phyloP scores from a whole-genome alignment of 2,888 invertebrate species.

The Aquatica leii region DNA sequence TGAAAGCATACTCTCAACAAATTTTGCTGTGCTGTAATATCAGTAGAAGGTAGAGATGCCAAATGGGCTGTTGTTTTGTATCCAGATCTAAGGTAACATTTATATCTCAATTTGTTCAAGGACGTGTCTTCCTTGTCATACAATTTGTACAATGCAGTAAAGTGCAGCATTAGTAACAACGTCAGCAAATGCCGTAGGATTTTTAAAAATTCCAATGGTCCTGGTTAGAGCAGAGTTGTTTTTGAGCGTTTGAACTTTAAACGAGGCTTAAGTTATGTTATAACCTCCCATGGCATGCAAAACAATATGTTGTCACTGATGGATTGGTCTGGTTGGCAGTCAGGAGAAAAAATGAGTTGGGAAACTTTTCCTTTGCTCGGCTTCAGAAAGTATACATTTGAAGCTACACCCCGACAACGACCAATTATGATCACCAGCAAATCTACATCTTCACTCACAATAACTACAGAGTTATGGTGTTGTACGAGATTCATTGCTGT shows the following conservation, averaged over 20 bases:
- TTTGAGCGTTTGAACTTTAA: not conserved
- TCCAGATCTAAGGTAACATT: not conserved
- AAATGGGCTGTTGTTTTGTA: constrained; percentile 6
- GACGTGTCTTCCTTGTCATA: not conserved
- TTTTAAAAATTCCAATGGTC: constrained; percentile 7
- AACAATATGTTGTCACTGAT: too few species aligned
- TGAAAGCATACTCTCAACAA: not conserved
- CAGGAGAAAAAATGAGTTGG: constrained; percentile 16
- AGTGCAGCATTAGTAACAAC: not conserved
- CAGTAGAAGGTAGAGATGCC: not conserved
- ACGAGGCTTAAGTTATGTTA: constrained; percentile 2
- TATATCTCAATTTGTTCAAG: not conserved
- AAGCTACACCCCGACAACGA: constrained; percentile 12
- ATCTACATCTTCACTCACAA: too few species aligned
- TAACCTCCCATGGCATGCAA: constrained; percentile 17
- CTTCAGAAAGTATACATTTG: too few species aligned
- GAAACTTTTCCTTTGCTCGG: too few species aligned
- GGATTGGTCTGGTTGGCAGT: too few species aligned
- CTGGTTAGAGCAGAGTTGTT: not conserved
- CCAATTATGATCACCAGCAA: too few species aligned
- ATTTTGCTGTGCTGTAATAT: not conserved
- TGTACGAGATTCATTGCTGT: too few species aligned
- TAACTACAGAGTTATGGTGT: too few species aligned
- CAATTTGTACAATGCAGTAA: not conserved
- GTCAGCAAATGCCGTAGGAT: not conserved